Evolutionary conservation across 2,113 vertebrate genomes (phyloP), one percentile per base, ranked within the genome.

Genomic region (Myocastor coypus): DNA sequence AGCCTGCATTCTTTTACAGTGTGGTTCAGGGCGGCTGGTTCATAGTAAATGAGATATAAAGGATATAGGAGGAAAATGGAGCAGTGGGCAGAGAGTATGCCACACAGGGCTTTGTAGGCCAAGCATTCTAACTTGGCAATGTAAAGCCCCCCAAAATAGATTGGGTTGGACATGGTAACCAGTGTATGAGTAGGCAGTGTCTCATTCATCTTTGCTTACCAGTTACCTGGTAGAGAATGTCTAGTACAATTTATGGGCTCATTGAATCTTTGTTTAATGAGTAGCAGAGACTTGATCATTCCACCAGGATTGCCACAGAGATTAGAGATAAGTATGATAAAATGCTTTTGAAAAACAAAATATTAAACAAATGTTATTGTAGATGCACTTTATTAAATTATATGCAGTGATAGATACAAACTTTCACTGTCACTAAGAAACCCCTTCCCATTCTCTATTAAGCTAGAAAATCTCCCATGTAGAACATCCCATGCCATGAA

Each of bases 261-360:
- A 22, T 24, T 34, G 63, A 81, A 46, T 89, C 28, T 92, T 96
- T 88, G 69, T 92, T 93, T 93, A 94, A 87, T 93, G 77, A 91
- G 7, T 92, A 92, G 69, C 61, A 77, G 68, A 42, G 83, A 37
- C 59, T 64, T 92, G 77, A 59, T 57, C 66, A 94, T 91, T 59
- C 52, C 84, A 77, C 34, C 50, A 93, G 63, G 50, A 61, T 82
- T 83, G 61, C 59, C 87, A 55, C 88, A 28, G 85, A 92, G 50
- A 86, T 83, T 66, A 93, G 68, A 89, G 26, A 68, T 85, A 82
- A 7, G 13, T 95, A 81, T 91, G 42, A 50, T 75, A 93, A 92
- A 20, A 57, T 95, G 37, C 64, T 96, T 96, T 95, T 83, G 71
- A 26, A 93, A 88, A 93, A 93, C 55, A 83, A 81, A 88, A 37